Evolutionary conservation across 2,888 invertebrate species (phyloP).

Genomic region (Chloromyia formosa): DNA sequence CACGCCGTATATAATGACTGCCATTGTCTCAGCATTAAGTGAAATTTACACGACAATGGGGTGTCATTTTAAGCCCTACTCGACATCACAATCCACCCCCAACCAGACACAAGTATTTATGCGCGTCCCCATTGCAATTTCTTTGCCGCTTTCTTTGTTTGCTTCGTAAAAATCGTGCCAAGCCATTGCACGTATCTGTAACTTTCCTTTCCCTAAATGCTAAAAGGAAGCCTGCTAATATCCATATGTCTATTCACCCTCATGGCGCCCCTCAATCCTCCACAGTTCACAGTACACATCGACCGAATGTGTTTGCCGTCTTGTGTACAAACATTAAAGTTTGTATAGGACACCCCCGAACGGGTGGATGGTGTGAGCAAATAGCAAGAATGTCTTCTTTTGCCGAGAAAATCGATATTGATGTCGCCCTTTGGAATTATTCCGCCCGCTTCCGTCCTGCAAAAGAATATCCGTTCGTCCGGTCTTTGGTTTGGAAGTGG

Average conservation of each 20-base stretch:
- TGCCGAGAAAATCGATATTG: constrained; percentile 12
- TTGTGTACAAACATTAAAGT: neutral
- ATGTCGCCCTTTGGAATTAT: constrained; percentile 23
- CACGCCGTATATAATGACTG: neutral
- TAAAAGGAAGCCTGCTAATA: constrained; percentile 13
- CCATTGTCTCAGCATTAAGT: neutral
- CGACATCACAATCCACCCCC: neutral
- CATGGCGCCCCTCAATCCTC: too few relatives aligned
- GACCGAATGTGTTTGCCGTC: neutral
- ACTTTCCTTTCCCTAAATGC: neutral
- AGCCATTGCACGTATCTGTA: neutral
- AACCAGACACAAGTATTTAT: neutral
- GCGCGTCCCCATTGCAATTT: neutral
- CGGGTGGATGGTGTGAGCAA: neutral
- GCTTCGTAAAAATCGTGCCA: neutral
- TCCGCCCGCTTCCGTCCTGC: neutral
- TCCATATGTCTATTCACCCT: neutral
- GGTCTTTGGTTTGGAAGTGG: too few relatives aligned
- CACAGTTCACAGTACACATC: neutral
- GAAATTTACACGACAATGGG: neutral
- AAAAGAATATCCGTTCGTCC: neutral
- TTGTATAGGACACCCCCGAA: neutral
- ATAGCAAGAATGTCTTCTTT: constrained; percentile 9
- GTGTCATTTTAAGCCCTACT: neutral
- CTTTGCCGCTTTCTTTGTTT: neutral